A percentile compares a stretch with the other conserved stretches of the same genome.
Evolutionary conservation across 1,140 invertebrate genomes (phyloP).

Genomic region (Scaptomyza montana): DNA sequence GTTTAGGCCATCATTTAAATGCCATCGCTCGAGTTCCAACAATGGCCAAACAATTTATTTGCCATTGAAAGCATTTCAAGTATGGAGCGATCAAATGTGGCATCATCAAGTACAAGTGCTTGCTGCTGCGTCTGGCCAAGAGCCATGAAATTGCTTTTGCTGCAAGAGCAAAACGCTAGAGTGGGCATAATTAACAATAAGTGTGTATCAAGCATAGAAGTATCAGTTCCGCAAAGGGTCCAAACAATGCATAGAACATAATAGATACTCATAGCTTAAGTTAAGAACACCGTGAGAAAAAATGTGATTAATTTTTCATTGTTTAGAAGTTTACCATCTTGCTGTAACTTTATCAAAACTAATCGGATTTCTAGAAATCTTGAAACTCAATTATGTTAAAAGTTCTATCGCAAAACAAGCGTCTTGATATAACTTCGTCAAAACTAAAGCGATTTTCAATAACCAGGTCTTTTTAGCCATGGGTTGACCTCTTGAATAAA

Average conservation of each 20-base stretch:
- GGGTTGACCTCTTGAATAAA: too few species aligned
- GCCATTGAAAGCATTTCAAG: conserved; percentile 42
- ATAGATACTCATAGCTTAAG: background rate
- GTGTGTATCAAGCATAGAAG: background rate
- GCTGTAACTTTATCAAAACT: too few species aligned
- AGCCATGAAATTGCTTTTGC: conserved; percentile 37
- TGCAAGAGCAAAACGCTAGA: background rate
- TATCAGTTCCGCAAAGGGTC: conserved; percentile 6
- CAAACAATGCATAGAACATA: background rate
- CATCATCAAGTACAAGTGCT: conserved; percentile 18
- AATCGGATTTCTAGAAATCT: too few species aligned
- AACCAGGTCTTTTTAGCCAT: too few species aligned
- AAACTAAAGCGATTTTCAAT: too few species aligned
- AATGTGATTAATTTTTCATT: background rate
- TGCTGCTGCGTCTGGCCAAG: conserved; percentile 1
- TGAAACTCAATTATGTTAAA: too few species aligned
- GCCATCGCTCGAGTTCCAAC: conserved; percentile 22
- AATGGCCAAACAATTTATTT: conserved; percentile 54
- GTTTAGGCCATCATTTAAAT: conserved; percentile 67
- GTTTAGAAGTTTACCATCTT: background rate
- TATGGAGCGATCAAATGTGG: conserved; percentile 12
- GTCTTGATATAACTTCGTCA: too few species aligned
- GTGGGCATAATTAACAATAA: conserved; percentile 39
- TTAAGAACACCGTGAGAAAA: background rate
- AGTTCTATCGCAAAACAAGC: too few species aligned